Conservation (phyloP, 2,888 invertebrate species). For the Rhyacophila evoluta region DNA sequence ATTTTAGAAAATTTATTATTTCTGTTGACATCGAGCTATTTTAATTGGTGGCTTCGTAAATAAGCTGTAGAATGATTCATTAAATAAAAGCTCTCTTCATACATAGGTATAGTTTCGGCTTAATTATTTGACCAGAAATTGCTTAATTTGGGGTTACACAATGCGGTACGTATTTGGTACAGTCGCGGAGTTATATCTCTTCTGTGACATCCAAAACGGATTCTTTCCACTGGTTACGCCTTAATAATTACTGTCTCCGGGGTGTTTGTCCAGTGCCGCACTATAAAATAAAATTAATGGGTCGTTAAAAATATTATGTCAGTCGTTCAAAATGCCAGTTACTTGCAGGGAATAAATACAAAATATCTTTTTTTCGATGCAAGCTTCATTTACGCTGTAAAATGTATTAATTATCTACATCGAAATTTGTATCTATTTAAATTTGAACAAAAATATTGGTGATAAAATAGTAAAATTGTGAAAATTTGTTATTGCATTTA, state of each 20-base stretch:
- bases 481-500: too few relatives aligned
- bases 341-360: too few relatives aligned
- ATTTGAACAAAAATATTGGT: too few relatives aligned
- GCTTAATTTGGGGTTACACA: constrained; percentile 15
- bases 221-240: not conserved
- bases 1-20: not conserved
- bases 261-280: not conserved
- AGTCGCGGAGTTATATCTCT: not conserved
- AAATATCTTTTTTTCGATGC: too few relatives aligned
- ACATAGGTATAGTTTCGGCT: not conserved
- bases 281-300: too few relatives aligned
- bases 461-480: too few relatives aligned
- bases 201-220: not conserved
- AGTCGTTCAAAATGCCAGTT: too few relatives aligned
- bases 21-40: not conserved
- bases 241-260: not conserved
- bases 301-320: too few relatives aligned
- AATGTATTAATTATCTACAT: too few relatives aligned
- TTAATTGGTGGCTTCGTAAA: not conserved
- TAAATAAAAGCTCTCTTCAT: not conserved
- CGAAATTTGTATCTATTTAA: too few relatives aligned
- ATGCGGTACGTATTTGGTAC: not conserved
- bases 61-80: not conserved
- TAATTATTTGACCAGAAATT: not conserved
- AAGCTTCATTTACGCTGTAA: too few relatives aligned